Evolutionary conservation across 2,888 invertebrate genomes (phyloP).

Genomic region (Brachynemurus nebulosus): DNA sequence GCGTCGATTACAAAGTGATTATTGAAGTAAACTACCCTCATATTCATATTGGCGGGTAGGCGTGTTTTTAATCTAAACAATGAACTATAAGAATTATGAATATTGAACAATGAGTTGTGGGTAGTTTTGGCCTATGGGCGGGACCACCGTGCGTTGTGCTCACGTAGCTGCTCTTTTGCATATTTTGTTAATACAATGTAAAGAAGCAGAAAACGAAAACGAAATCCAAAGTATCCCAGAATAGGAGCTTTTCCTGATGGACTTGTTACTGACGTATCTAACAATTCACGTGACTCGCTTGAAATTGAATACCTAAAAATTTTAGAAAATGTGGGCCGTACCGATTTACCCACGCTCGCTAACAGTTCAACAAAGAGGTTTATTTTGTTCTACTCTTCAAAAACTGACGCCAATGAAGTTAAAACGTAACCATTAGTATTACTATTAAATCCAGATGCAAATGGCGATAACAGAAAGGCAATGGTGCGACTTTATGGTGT

Average conservation of each 20-base stretch:
- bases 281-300: neutral
- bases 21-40: too few species aligned
- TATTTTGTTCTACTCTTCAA: neutral
- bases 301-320: neutral
- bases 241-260: conserved; percentile 1
- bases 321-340: neutral
- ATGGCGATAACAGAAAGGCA: neutral
- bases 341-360: neutral
- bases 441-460: neutral
- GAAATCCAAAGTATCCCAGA: too few species aligned
- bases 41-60: too few species aligned
- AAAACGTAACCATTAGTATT: neutral
- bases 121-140: too few species aligned
- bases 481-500: neutral
- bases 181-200: neutral
- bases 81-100: too few species aligned
- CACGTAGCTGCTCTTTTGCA: neutral
- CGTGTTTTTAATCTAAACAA: too few species aligned
- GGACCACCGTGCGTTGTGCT: too few species aligned
- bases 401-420: neutral
- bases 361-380: neutral
- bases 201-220: too few species aligned
- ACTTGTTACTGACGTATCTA: neutral
- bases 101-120: too few species aligned
- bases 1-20: too few species aligned